Base-by-base conservation (phyloP, 2,113 vertebrate genomes). In the Platysteira castanea region DNA sequence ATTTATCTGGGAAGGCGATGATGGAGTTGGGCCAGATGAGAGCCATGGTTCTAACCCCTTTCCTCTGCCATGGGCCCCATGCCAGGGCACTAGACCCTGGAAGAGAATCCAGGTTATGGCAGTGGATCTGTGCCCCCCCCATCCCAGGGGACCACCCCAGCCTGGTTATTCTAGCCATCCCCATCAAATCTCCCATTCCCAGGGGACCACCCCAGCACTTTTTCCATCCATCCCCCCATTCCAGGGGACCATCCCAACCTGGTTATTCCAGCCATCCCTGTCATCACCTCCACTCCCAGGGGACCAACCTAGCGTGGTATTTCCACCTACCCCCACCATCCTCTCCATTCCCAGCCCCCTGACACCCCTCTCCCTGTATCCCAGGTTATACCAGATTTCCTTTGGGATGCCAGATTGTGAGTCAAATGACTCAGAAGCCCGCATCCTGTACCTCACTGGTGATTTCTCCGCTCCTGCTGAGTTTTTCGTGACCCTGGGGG, bases 401-500 rank as follows among this genome's bases (percentile, higher is more conserved):
- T 99, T 98, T 65, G 8, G 89, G 16, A 98, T 99, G 94, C 98
- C 99, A 1, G 50, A 57, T 18, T 99, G 99, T 52, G 53, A 68
- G 18, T 18, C 42, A 2, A 56, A 22, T 0, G 76, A 63, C 2
- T 33, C 95, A 4, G 69, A 68, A 7, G 63, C 87, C n/a, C 47
- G 39, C 11, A 93, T 39, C 41, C 89, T 98, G 80, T 93, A 97
- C 91, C 98, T 99, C 89, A 78, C 92, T 10, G 99, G 99, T 20
- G 98, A 99, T 88, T 97, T 99, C 75, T 97, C 99, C 0, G 99
- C 99, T 27, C 98, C 99, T 0, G 98, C 99, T 0, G 98, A 99
- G 97, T 99, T 99, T 95, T 99, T 98, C 5, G 99, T 99, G 78
- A 98, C 98, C 47, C 96, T 99, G 39, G 99, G 98, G 77, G 99